phyloP scores from a whole-genome alignment of 2,113 vertebrate species.

The Leiothrix lutea region DNA sequence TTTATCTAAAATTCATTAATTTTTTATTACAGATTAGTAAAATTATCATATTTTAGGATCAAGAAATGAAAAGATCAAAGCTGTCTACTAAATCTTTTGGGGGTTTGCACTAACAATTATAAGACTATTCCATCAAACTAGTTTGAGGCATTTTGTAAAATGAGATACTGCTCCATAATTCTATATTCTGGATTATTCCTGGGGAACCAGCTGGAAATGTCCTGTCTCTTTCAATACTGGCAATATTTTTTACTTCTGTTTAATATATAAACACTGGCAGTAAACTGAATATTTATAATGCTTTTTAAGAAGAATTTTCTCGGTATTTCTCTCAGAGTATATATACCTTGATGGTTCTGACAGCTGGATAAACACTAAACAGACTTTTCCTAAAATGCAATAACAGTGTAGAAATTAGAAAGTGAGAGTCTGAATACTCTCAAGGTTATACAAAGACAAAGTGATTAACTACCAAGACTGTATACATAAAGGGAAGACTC shows the following conservation, averaged over 20 bases:
- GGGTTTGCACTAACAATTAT: not conserved
- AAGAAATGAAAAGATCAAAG: not conserved
- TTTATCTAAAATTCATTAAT: not conserved
- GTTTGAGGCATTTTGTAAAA: not conserved
- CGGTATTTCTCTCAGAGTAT: not conserved
- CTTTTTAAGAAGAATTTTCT: not conserved
- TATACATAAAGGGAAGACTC: not conserved
- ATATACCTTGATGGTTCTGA: not conserved
- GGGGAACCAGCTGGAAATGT: not conserved
- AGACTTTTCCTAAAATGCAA: not conserved
- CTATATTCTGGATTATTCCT: not conserved
- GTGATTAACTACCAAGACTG: not conserved
- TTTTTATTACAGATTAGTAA: not conserved
- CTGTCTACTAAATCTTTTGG: not conserved
- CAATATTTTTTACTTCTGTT: not conserved
- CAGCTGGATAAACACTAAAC: conserved; percentile 1
- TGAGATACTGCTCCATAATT: not conserved
- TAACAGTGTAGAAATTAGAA: not conserved
- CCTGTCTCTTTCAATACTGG: not conserved
- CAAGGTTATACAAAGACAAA: conserved; percentile 27
- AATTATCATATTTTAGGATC: not conserved
- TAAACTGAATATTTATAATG: not conserved
- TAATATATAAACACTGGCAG: not conserved
- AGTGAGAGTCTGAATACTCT: not conserved
- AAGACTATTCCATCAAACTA: not conserved